These are phyloP conservation scores for Aphidius ervi DNA, from an alignment of 1,140 invertebrate species.

Conservation along the genomic window DNA sequence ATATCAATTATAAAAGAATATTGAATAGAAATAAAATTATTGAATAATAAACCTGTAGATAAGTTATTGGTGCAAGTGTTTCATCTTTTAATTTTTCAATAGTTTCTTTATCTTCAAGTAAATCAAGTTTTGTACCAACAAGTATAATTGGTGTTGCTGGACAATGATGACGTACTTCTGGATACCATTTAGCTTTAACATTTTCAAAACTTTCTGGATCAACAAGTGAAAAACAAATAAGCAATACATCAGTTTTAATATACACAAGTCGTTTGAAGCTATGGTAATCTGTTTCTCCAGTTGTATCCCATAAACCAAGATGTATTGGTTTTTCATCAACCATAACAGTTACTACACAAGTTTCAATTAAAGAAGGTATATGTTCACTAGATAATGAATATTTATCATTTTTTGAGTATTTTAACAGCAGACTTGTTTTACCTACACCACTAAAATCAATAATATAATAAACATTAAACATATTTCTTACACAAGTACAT, in stretches of 20 bases:
- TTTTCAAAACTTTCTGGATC: no score
- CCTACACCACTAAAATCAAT: constrained; percentile 74
- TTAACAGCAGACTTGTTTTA: constrained; percentile 96
- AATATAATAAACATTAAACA: constrained; percentile 48
- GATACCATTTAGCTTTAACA: no score
- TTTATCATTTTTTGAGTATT: constrained; percentile 86
- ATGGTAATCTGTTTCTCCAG: constrained; percentile 96
- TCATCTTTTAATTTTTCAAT: no score
- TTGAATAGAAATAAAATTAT: no score
- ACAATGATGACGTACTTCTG: no score
- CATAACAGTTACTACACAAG: constrained; percentile 99
- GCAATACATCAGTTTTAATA: constrained; percentile 48
- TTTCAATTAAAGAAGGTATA: constrained; percentile 97
- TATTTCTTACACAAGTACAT: no score
- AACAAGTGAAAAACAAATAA: no score
- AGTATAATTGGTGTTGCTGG: constrained; percentile 99
- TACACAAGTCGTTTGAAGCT: constrained; percentile 90
- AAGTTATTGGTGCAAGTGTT: no score
- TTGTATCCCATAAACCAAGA: constrained; percentile 92
- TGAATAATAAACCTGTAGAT: no score
- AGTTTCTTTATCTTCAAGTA: no score
- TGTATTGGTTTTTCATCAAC: constrained; percentile 93
- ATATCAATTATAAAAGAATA: no score
- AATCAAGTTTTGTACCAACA: constrained; percentile 50
- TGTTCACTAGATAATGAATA: constrained; percentile 87